Evolutionary conservation across 2,888 invertebrate genomes (phyloP), one percentile per base, ranked within the genome.

Genomic region (Sinohyriopsis cumingii): DNA sequence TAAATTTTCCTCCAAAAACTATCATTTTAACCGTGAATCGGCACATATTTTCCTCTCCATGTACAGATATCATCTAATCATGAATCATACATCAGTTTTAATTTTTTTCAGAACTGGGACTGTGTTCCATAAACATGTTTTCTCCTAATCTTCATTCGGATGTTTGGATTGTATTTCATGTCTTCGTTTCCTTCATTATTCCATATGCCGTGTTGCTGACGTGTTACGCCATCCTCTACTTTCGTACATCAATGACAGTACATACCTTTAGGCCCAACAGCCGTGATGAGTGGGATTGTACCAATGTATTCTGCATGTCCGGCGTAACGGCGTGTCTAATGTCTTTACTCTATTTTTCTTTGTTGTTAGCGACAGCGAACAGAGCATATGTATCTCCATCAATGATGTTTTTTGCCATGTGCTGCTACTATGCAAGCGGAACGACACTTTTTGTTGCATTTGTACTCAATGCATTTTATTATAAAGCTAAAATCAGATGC

Each of bases 131-230:
- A 2, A 78, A 80, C 65, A 59, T 75, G 54, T 76, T 76, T 5
- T 73, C 78, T 20, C 72, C 75, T n/a, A 75, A 73, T 65, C 70
- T 71, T n/a, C 75, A 80, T 24, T 69, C 76, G 19, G 66, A 69
- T 24, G 67, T 78, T 1, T 80, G 80, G 80, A 72, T 72, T 1
- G 73, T 73, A 1, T 76, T 75, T 63, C 73, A 73, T 22, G 55
- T 73, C 18, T 57, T 75, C 19, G 61, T 76, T n/a, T 67, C 72
- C 9, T 73, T 73, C 56, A 61, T 73, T 24, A 63, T 76, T 59
- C 79, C 79, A n/a, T 77, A 74, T 61, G 59, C 64, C 53, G 33
- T 74, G 2, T 65, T 74, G 2, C 66, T 76, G 9, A 62, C 69
- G 4, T 67, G 66, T 7, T 69, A 77, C n/a, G 67, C 71, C 28